These are phyloP conservation scores for Choloepus didactylus DNA, from an alignment of 2,797 vertebrate species.

Conservation along the genomic window DNA sequence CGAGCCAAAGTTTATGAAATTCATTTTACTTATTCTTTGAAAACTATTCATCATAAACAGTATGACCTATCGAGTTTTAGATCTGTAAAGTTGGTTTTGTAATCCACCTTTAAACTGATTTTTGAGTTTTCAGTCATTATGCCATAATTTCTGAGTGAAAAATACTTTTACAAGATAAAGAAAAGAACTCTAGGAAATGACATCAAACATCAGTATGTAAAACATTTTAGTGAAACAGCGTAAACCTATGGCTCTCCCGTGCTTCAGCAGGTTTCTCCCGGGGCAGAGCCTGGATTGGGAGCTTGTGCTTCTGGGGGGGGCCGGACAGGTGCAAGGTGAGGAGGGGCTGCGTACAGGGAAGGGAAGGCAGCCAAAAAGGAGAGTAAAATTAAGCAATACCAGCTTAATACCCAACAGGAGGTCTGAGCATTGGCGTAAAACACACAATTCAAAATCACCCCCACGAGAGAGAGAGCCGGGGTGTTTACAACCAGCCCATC, in stretches of 20 bases:
- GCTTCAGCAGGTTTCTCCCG: neutral
- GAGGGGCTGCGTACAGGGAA: too few species aligned
- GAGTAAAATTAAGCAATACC: neutral
- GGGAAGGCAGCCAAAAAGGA: neutral
- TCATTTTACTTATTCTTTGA: slow-evolving; percentile 27
- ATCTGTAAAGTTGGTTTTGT: neutral
- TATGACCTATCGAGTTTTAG: neutral
- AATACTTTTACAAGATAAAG: neutral
- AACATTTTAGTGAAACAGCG: neutral
- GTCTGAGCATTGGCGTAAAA: neutral
- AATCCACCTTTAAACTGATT: slow-evolving; percentile 21
- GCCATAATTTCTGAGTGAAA: slow-evolving; percentile 49
- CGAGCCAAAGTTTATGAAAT: neutral
- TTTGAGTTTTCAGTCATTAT: slow-evolving; percentile 7
- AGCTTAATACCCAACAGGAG: neutral
- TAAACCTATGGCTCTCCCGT: neutral
- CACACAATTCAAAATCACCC: neutral
- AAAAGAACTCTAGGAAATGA: neutral
- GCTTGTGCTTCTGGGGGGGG: too few species aligned
- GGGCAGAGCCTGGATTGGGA: neutral
- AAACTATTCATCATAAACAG: neutral
- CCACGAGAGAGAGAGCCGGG: neutral
- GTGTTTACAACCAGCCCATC: too few species aligned
- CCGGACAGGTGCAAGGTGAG: neutral
- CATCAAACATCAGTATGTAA: neutral